Conservation (phyloP, 2,888 invertebrate genomes). For the Pollenia angustigena region DNA sequence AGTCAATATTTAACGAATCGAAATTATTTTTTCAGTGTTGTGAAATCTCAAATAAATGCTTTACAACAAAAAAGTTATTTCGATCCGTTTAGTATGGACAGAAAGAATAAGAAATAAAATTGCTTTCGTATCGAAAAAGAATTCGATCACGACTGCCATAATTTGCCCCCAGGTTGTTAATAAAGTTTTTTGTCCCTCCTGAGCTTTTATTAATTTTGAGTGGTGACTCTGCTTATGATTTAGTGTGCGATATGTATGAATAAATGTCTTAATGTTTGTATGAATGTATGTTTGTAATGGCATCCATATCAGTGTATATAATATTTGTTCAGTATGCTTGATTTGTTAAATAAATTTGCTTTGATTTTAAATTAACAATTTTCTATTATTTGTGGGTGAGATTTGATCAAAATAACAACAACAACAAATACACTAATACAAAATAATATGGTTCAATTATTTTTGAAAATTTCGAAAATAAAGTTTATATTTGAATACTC, state of each 20-base stretch:
- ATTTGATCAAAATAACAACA: constrained; percentile 59
- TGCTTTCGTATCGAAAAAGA: no score
- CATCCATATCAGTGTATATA: constrained; percentile 6
- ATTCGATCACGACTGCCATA: no score
- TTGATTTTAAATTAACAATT: constrained; percentile 68
- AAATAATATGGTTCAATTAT: constrained; percentile 28
- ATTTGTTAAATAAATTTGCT: constrained; percentile 68
- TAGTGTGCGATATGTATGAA: background rate
- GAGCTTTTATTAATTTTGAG: no score
- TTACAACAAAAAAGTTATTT: no score
- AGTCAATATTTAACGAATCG: no score
- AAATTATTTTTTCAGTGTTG: no score
- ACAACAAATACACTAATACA: constrained; percentile 17
- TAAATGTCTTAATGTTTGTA: constrained; percentile 11
- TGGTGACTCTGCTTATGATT: no score
- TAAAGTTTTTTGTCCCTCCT: no score
- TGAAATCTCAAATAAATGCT: no score
- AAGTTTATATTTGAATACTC: constrained; percentile 51
- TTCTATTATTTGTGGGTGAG: constrained; percentile 45
- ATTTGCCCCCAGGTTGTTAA: no score
- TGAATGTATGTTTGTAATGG: constrained; percentile 4
- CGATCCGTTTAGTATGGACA: no score
- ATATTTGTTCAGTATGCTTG: constrained; percentile 30
- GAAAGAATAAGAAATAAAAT: no score
- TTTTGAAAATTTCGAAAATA: constrained; percentile 54